These are phyloP conservation scores for Rhabdomys pumilio DNA, from an alignment of 2,797 vertebrate species.

Conservation along the genomic window DNA sequence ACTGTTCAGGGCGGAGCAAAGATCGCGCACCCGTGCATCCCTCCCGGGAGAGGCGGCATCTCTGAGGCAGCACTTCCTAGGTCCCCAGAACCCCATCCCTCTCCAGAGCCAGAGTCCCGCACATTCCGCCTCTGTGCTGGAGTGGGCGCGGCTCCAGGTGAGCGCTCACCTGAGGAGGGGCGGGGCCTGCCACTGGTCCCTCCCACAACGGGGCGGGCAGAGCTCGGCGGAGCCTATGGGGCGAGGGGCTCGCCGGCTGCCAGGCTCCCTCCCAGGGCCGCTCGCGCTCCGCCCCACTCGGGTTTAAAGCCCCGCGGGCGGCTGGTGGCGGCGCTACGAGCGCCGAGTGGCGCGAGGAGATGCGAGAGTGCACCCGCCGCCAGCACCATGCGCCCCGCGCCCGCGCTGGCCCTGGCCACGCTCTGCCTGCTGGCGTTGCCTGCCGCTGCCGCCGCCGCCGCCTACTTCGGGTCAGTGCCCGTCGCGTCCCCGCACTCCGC, in stretches of 20 bases:
- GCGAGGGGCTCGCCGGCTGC: constrained; percentile 6
- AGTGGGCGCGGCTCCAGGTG: constrained; percentile 62
- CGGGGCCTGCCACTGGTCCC: rapidly evolving
- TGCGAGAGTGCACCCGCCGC: constrained; percentile 85
- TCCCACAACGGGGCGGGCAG: constrained; percentile 51
- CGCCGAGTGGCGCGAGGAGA: constrained; percentile 92
- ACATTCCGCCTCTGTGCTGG: rapidly evolving
- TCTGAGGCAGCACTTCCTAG: not conserved
- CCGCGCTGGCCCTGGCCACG: constrained; percentile 90
- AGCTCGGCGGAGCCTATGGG: constrained; percentile 68
- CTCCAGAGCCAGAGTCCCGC: not conserved
- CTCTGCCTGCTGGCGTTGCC: constrained; percentile 93
- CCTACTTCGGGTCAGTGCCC: constrained; percentile 90
- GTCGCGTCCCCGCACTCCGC: constrained; percentile 48
- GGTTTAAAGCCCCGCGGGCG: constrained; percentile 87
- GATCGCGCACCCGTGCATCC: not conserved
- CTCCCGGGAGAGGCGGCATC: not conserved
- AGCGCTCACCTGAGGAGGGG: constrained; percentile 63
- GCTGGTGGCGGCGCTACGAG: constrained; percentile 85
- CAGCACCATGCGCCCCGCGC: constrained; percentile 95
- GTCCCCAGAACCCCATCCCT: not conserved
- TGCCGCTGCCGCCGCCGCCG: constrained; percentile 82
- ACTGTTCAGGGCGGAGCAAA: not conserved
- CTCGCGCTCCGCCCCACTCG: constrained; percentile 79
- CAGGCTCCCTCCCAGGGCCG: not conserved